Evolutionary conservation across 2,113 vertebrate species (phyloP).

Genomic region (Hiodon tergisus): DNA sequence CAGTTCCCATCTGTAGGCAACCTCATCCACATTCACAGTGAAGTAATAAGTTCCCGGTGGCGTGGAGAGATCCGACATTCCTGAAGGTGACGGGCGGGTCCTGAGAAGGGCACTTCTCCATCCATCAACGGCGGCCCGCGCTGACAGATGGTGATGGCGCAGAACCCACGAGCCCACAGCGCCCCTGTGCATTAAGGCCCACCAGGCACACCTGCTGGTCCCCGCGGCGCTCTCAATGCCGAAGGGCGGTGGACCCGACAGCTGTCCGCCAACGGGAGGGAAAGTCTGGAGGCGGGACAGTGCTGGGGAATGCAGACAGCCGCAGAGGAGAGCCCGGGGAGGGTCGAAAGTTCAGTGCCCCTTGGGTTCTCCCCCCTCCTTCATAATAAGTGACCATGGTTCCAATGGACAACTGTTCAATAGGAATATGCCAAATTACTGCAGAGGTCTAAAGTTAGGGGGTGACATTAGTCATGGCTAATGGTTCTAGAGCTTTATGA

Average conservation of each 20-base stretch:
- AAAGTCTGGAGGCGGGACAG: background rate
- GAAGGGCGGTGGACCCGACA: background rate
- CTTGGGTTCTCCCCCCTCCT: background rate
- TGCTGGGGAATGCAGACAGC: background rate
- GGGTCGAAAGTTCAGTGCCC: background rate
- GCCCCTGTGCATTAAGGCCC: background rate
- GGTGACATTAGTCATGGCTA: no score
- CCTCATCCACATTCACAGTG: background rate
- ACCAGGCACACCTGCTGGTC: background rate
- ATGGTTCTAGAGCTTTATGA: no score
- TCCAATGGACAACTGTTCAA: background rate
- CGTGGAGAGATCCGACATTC: background rate
- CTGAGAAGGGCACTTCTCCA: no score
- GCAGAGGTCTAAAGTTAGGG: no score
- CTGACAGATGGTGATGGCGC: background rate
- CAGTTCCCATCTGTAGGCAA: background rate
- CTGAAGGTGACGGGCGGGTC: background rate
- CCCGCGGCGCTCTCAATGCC: background rate
- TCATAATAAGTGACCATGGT: background rate
- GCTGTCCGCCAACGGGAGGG: conserved; percentile 4
- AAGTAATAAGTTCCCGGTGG: background rate
- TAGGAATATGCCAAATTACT: no score
- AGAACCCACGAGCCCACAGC: background rate
- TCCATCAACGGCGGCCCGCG: background rate
- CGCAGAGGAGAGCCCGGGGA: background rate